Percentiles rank a stretch among this genome's conserved stretches.
Conservation (phyloP, 53 echinoderm and acorn worm species). For the Astropecten irregularis region DNA sequence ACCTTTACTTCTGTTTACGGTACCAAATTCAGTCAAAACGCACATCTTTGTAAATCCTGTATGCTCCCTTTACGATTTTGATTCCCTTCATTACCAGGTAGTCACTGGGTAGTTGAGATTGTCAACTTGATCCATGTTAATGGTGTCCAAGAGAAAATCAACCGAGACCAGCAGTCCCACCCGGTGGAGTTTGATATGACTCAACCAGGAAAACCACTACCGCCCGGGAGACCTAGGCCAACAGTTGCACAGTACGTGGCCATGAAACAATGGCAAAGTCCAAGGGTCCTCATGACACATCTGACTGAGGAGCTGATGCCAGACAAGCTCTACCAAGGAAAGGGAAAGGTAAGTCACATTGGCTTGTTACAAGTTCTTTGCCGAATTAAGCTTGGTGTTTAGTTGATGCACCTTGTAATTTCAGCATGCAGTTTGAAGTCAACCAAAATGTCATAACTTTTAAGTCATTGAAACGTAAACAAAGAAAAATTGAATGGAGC, state of each 20-base stretch:
- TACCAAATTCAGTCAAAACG: too few relatives aligned
- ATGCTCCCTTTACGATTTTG: too few relatives aligned
- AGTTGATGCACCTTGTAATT: too few relatives aligned
- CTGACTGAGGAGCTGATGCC: conserved; percentile 42
- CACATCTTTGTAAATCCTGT: too few relatives aligned
- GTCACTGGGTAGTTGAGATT: conserved; percentile 39
- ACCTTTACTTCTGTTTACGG: too few relatives aligned
- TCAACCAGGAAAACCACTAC: not conserved
- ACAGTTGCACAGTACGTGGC: not conserved
- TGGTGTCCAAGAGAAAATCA: conserved; percentile 5
- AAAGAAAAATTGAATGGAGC: too few relatives aligned
- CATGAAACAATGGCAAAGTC: conserved; percentile 33
- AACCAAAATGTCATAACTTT: too few relatives aligned
- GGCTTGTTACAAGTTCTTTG: too few relatives aligned
- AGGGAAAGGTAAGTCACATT: conserved; percentile 24
- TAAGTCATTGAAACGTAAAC: too few relatives aligned
- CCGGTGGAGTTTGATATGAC: conserved; percentile 35
- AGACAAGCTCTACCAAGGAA: conserved; percentile 24
- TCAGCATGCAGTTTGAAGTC: too few relatives aligned
- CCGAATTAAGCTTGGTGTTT: too few relatives aligned
- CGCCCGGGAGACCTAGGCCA: not conserved
- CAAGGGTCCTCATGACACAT: conserved; percentile 49
- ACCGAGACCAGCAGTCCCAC: conserved; percentile 20
- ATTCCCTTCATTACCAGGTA: conserved; percentile 20
- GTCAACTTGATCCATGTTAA: conserved; percentile 9